phyloP scores from a whole-genome alignment of 1,140 invertebrate species.

The Danaus plexippus region DNA sequence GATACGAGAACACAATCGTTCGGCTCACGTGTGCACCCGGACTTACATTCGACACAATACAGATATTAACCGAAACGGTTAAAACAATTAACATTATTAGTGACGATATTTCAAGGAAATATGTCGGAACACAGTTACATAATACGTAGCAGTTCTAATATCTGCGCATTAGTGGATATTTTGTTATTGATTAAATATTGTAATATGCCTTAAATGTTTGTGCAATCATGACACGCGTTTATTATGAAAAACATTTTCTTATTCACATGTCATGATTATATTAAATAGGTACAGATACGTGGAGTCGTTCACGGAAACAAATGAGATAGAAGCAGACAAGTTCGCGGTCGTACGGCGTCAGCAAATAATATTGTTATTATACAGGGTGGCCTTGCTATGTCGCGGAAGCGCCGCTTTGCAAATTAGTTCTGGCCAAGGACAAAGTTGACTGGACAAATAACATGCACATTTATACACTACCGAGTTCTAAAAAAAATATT shows the following conservation, averaged over 20 bases:
- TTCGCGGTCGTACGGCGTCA: constrained; percentile 27
- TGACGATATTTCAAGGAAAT: too few species aligned
- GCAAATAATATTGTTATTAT: constrained; percentile 46
- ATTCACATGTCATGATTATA: constrained; percentile 1
- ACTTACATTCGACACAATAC: constrained; percentile 19
- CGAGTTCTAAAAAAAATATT: too few species aligned
- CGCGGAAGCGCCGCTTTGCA: constrained; percentile 56
- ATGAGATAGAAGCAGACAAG: constrained; percentile 30
- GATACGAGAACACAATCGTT: constrained; percentile 42
- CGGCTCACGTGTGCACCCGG: constrained; percentile 43
- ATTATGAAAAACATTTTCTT: constrained; percentile 3
- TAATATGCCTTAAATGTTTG: too few species aligned
- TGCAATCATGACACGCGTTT: neutral
- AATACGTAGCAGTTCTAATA: too few species aligned
- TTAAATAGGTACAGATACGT: neutral
- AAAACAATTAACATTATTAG: too few species aligned
- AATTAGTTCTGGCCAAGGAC: constrained; percentile 57
- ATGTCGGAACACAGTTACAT: too few species aligned
- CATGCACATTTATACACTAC: too few species aligned
- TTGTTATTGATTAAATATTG: too few species aligned
- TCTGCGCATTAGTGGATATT: too few species aligned
- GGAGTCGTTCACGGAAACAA: constrained; percentile 40
- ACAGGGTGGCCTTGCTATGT: constrained; percentile 42
- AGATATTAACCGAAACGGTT: too few species aligned
- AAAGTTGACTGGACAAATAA: constrained; percentile 21